phyloP scores from a whole-genome alignment of 1,140 invertebrate species.

The Chironomus tepperi region DNA sequence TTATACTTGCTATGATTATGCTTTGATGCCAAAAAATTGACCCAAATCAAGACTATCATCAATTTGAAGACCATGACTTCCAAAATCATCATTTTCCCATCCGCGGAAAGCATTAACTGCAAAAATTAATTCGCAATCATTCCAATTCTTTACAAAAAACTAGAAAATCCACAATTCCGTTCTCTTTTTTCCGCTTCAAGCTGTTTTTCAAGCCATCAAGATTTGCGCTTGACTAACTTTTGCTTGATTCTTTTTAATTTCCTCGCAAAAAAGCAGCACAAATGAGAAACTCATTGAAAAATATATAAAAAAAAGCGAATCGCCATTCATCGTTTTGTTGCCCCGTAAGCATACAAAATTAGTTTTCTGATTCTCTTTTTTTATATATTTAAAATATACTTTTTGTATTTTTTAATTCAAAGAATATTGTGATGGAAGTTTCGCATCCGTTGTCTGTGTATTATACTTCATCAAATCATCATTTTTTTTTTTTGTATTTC shows the following conservation, averaged over 20 bases:
- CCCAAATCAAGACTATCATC: no score
- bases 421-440: neutral
- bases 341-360: neutral
- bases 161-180: neutral
- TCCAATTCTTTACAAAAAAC: neutral
- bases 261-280: neutral
- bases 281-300: neutral
- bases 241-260: slow-evolving; percentile 11
- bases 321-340: neutral
- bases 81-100: no score
- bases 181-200: neutral
- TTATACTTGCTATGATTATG: no score
- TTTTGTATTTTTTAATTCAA: neutral
- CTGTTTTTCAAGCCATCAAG: neutral
- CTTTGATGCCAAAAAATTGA: no score
- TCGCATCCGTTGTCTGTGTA: neutral
- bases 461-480: neutral
- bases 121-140: no score
- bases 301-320: neutral
- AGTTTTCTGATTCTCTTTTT: neutral
- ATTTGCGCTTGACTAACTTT: neutral
- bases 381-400: no score
- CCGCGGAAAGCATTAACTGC: no score
- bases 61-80: no score
- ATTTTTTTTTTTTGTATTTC: no score